Base-by-base conservation (phyloP, 2,113 vertebrate genomes). In the Ophiodon elongatus region DNA sequence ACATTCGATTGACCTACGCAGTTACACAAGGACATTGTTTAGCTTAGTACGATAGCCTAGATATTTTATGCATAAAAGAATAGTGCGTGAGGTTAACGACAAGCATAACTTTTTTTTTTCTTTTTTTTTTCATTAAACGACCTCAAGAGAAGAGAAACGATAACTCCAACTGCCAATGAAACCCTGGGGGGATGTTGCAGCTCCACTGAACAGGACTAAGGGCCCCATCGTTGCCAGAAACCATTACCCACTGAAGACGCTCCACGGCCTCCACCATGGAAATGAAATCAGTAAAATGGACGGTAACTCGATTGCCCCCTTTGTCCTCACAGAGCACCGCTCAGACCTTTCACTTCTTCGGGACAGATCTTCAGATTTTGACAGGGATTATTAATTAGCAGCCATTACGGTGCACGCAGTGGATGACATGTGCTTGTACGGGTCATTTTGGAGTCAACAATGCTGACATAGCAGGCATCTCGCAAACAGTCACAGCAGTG, bases 141-240 rank as follows among this genome's bases (percentile, higher is more conserved):
- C 79, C 82, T 82, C 57, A 82, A 76, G 76, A 84, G 82, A 79
- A 78, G 75, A 78, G 87, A 88, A 83, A 80, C 43, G 27, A 84
- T 82, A 79, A 80, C 76, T 90, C 86, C 83, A 50, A 74, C 86
- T 67, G 79, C 87, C 86, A 77, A 80, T 90, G 89, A 91, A 86
- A 78, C 90, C 91, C 92, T 59, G 84, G 78, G 91, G 87, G 90
- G 87, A 85, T 79, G 82, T 92, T 94, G 91, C 91, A 89, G 93
- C 94, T 94, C 87, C 91, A 93, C 35, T 94, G 92, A 93, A 85
- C 94, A 94, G 91, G 89, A 93, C 87, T 88, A 93, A 94, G 88
- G 92, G 89, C 84, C 90, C 90, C 85, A 21, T 83, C 65, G 59
- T 83, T 93, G 90, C 91, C 91, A 92, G 88, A 90, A 91, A 87